These are phyloP conservation scores for Ptilonorhynchus violaceus DNA, from an alignment of 2,113 vertebrate genomes.

Conservation along the genomic window DNA sequence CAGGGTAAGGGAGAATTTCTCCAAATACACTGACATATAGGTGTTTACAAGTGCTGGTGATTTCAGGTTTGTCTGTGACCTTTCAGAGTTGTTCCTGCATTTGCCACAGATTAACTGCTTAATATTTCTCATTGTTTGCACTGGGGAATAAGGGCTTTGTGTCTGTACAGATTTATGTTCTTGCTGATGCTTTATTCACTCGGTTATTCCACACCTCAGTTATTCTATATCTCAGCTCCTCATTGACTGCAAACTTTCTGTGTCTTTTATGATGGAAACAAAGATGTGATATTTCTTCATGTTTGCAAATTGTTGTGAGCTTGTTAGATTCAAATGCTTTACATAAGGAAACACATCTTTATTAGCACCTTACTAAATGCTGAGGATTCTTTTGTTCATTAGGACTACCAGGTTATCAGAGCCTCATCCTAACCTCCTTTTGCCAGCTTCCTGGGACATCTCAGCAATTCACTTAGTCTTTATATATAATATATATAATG, in stretches of 20 bases:
- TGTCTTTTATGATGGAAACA: not conserved
- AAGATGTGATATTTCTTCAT: not conserved
- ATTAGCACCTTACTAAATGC: not conserved
- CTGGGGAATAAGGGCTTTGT: not conserved
- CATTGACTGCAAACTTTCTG: not conserved
- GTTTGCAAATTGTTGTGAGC: not conserved
- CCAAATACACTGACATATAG: not conserved
- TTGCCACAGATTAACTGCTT: not conserved
- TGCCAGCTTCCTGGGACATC: not conserved
- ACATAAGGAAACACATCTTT: not conserved
- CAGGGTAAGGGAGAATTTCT: not conserved
- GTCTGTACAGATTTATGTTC: not conserved
- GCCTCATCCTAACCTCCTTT: not conserved
- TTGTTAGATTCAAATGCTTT: not conserved
- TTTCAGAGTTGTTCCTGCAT: not conserved
- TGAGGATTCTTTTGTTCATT: not conserved
- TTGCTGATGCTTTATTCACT: not conserved
- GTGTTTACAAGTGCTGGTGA: not conserved
- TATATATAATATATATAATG: not conserved
- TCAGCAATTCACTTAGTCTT: not conserved
- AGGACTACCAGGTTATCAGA: not conserved
- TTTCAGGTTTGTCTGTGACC: conserved; percentile 14
- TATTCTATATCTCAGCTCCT: not conserved
- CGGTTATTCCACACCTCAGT: not conserved
- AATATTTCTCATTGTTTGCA: not conserved